These are phyloP conservation scores for Calcarius ornatus DNA, from an alignment of 2,113 vertebrate species.

Conservation along the genomic window DNA sequence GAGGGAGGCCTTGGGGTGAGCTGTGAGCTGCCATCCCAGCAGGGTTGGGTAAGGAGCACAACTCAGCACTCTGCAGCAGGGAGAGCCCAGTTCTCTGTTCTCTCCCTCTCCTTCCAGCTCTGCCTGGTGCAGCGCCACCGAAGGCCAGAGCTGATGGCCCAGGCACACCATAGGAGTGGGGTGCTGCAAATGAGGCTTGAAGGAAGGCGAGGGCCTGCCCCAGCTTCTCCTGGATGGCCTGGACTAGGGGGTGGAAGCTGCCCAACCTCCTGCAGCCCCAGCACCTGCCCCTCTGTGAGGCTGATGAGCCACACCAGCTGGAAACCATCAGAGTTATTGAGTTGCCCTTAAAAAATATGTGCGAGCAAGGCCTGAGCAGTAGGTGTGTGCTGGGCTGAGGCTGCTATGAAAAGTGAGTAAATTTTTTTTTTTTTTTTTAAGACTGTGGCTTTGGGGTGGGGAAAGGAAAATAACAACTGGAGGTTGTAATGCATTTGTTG, in stretches of 20 bases:
- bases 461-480: not conserved
- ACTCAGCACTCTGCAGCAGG: not conserved
- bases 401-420: accelerated
- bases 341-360: not conserved
- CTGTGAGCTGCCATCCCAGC: accelerated
- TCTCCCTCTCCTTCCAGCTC: not conserved
- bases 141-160: accelerated
- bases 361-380: accelerated
- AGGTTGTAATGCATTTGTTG: accelerated
- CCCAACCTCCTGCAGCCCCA: not conserved
- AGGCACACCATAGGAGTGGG: accelerated
- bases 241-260: accelerated
- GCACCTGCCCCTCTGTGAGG: not conserved
- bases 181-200: accelerated
- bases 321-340: not conserved
- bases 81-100: not conserved
- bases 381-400: accelerated
- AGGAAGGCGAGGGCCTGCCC: not conserved
- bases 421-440: not conserved
- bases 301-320: not conserved
- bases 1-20: not conserved
- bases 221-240: not conserved
- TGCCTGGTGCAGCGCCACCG: accelerated
- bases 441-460: accelerated
- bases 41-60: too few relatives aligned